These are phyloP conservation scores for Oopsacas minuta DNA, from an alignment of 37 sponge, comb jelly and placozoan genomes.

Conservation along the genomic window DNA sequence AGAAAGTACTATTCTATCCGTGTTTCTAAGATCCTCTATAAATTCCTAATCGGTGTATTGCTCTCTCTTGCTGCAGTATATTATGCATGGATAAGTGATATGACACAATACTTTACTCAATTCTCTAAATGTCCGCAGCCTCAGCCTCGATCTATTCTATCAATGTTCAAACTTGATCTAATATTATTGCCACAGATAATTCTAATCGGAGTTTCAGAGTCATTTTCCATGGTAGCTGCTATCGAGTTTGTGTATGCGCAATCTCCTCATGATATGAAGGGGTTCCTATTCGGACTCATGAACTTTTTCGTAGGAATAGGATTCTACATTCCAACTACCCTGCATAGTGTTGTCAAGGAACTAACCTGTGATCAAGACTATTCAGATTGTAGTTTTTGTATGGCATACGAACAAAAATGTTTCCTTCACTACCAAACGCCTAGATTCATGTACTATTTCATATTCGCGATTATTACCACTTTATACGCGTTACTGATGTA, in stretches of 20 bases:
- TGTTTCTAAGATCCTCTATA: conserved; percentile 8
- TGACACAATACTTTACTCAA: background rate
- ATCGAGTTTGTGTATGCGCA: conserved; percentile 43
- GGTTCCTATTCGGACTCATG: conserved; percentile 32
- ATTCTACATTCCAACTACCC: background rate
- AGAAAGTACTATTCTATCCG: background rate
- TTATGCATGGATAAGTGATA: background rate
- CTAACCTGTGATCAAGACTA: background rate
- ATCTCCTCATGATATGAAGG: conserved; percentile 32
- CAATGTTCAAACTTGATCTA: background rate
- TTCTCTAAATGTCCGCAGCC: background rate
- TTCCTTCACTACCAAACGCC: background rate
- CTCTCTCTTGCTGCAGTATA: background rate
- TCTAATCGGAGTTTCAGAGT: conserved; percentile 13
- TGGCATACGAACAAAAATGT: background rate
- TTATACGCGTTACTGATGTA: background rate
- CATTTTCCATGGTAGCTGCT: conserved; percentile 19
- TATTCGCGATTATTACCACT: background rate
- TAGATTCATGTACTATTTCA: conserved; percentile 15
- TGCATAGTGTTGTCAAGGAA: background rate
- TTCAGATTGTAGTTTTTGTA: background rate
- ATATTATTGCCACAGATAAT: background rate
- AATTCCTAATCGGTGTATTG: background rate
- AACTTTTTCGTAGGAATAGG: conserved; percentile 27
- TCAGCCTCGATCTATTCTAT: background rate